phyloP scores from a whole-genome alignment of 2,113 vertebrate species.

The Rhinoderma darwinii region DNA sequence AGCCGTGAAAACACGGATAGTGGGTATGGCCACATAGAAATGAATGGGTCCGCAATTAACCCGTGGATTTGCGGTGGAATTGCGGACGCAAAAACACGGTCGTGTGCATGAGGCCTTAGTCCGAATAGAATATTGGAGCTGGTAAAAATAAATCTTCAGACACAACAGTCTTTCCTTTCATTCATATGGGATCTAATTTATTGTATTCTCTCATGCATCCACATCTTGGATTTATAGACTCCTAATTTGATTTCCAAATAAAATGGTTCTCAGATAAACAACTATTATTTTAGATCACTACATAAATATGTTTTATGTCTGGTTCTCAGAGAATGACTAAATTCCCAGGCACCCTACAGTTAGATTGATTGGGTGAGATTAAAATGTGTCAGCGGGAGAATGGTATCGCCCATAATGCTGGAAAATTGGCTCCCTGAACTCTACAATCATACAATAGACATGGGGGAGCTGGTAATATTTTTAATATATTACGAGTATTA shows the following conservation, averaged over 20 bases:
- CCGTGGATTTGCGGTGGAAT: too few relatives aligned
- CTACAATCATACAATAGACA: neutral
- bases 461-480: neutral
- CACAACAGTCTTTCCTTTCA: neutral
- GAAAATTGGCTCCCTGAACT: neutral
- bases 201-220: neutral
- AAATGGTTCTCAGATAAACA: slow-evolving; percentile 2
- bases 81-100: too few relatives aligned
- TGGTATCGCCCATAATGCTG: neutral
- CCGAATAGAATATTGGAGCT: neutral
- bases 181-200: neutral
- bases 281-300: slow-evolving; percentile 6
- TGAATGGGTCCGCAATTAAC: too few relatives aligned
- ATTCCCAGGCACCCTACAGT: neutral
- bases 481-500: neutral
- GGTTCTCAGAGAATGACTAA: neutral
- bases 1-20: too few relatives aligned
- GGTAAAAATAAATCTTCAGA: neutral
- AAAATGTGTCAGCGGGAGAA: neutral
- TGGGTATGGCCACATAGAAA: too few relatives aligned
- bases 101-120: too few relatives aligned
- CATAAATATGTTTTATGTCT: neutral
- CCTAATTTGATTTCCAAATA: slow-evolving; percentile 11
- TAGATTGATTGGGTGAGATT: slow-evolving; percentile 7
- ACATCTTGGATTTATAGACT: slow-evolving; percentile 17